Evolutionary conservation across 1,140 invertebrate genomes (phyloP).

Genomic region (Latrodectus geometricus): DNA sequence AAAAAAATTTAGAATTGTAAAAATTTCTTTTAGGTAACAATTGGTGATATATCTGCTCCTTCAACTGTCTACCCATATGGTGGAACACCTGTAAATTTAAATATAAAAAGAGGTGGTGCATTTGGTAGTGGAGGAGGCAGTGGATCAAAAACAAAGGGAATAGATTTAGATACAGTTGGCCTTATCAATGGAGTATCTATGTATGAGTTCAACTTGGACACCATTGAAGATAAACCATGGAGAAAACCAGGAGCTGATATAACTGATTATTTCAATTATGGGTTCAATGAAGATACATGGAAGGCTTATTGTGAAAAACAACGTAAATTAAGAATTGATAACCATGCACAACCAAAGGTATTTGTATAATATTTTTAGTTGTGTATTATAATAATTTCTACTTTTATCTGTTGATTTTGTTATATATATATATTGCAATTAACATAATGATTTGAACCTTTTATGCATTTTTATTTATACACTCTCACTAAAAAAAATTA

Average conservation of each 20-base stretch:
- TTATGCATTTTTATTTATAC: too few species aligned
- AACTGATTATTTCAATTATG: constrained; percentile 98
- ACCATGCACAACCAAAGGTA: constrained; percentile 62
- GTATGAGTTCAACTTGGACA: constrained; percentile 92
- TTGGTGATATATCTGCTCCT: constrained; percentile 65
- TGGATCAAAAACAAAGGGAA: constrained; percentile 66
- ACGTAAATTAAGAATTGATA: constrained; percentile 80
- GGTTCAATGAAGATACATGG: constrained; percentile 99
- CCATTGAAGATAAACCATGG: constrained; percentile 98
- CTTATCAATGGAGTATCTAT: constrained; percentile 93
- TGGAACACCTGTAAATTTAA: constrained; percentile 64
- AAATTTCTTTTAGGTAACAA: constrained; percentile 58
- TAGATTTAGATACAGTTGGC: constrained; percentile 74
- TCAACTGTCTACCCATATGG: constrained; percentile 65
- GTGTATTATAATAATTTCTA: too few species aligned
- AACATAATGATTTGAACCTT: too few species aligned
- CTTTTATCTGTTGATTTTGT: too few species aligned
- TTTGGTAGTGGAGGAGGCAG: constrained; percentile 52
- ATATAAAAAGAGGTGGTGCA: constrained; percentile 64
- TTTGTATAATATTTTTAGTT: too few species aligned
- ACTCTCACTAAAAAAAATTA: too few species aligned
- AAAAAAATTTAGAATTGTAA: too few species aligned
- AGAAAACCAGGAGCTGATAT: constrained; percentile 98
- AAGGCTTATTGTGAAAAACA: constrained; percentile 96
- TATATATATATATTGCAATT: too few species aligned